Evolutionary conservation across 1,140 invertebrate species (phyloP), one percentile per base, ranked within the genome.

Genomic region (Caenorhabditis latens): DNA sequence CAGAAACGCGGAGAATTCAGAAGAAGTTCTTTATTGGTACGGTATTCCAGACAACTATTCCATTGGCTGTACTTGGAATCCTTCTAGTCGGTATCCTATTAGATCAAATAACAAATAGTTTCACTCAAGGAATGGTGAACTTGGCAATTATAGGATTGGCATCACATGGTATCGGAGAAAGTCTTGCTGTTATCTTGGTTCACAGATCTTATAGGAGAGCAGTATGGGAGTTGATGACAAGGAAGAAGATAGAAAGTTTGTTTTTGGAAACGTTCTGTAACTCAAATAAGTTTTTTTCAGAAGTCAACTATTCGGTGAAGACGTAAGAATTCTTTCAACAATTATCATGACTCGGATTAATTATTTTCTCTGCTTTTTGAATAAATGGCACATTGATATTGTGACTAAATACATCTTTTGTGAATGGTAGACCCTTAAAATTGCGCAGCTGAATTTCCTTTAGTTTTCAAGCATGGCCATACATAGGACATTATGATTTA

Each of bases 171-270:
- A 43, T 71, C 16, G 11, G 19, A 2, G 65, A 71, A 16, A 71
- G 40, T 71, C 1, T 71, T 14, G 4, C 65, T 19, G 16, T 71
- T 46, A 4, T 71, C 8, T 32, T 46, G 14, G 65, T 71, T 2
- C 65, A 71, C 46, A 43, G 65, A 71, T n/a, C 65, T 1, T 71
- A 71, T 71, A 13, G 65, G 19, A 19, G 19, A 46, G 65, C 65
- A 5, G 65, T 71, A 14, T 40, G 21, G 21, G 7, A 11, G 1
- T 40, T 65, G 32, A 5, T 65, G 32, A 40, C 61, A 7, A n/a
- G 57, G 4, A 21, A n/a, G 19, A 58, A 58, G 16, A 53, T 16
- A 5, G 50, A 14, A 9, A 53, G 50, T 53, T 53, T 53, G 50
- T 53, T 53, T 14, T 53, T 8, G 16, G 11, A 53, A 53, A 14